phyloP scores from a whole-genome alignment of 1,140 invertebrate genomes.

The Eumeta japonica region DNA sequence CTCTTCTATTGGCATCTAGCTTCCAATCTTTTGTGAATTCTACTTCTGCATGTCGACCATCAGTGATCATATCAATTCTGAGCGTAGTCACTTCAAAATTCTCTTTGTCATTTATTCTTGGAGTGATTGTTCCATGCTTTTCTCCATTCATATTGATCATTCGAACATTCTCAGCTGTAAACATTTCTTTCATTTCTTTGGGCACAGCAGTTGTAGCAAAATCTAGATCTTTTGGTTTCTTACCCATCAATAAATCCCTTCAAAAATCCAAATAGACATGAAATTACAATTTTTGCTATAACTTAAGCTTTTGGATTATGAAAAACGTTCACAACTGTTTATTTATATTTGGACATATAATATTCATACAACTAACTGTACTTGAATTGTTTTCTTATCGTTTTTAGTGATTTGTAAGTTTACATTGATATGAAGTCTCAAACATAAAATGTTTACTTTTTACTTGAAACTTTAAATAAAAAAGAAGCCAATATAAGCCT shows the following conservation, averaged over 20 bases:
- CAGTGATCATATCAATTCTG: constrained; percentile 87
- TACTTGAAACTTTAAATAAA: too few species aligned
- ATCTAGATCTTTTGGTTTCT: constrained; percentile 88
- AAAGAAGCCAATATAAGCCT: too few species aligned
- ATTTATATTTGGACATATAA: constrained; percentile 3
- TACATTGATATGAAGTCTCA: too few species aligned
- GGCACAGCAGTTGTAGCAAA: constrained; percentile 98
- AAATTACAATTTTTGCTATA: not conserved
- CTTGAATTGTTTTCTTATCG: too few species aligned
- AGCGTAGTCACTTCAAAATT: constrained; percentile 93
- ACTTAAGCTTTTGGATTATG: constrained; percentile 1
- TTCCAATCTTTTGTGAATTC: constrained; percentile 94
- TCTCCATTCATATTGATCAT: constrained; percentile 94
- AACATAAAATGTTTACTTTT: too few species aligned
- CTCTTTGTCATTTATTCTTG: constrained; percentile 91
- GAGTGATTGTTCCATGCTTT: constrained; percentile 97
- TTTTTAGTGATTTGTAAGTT: too few species aligned
- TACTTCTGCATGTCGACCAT: constrained; percentile 95
- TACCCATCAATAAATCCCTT: constrained; percentile 89
- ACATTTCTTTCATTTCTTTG: constrained; percentile 94
- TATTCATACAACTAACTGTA: not conserved
- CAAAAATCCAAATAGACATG: constrained; percentile 11
- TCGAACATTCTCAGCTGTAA: constrained; percentile 78
- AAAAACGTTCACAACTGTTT: not conserved
- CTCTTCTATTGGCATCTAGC: constrained; percentile 90